A percentile compares a stretch with the other conserved stretches of the same genome.
These are phyloP conservation scores for Phaedon cochleariae DNA, from an alignment of 2,888 invertebrate species.

Conservation along the genomic window DNA sequence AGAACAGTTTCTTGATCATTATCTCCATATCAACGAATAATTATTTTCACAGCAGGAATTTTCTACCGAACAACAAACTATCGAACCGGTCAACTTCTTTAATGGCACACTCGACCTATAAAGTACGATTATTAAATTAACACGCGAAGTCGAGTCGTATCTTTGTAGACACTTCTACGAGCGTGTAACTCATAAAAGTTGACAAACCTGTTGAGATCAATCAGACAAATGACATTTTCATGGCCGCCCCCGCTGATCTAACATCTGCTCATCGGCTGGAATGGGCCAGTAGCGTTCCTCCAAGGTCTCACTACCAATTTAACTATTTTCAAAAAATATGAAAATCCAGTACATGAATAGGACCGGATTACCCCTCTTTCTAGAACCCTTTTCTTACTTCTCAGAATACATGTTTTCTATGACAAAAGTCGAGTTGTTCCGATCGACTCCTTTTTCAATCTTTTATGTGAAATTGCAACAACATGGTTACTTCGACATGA, in stretches of 20 bases:
- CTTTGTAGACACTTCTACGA: conserved; percentile 16
- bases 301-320: neutral
- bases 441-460: too few species aligned
- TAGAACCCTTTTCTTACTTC: too few species aligned
- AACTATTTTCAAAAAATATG: neutral
- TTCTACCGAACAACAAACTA: neutral
- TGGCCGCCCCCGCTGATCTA: conserved; percentile 40
- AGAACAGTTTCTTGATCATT: neutral
- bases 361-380: too few species aligned
- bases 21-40: neutral
- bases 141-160: conserved; percentile 5
- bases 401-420: too few species aligned
- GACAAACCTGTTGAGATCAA: conserved; percentile 39
- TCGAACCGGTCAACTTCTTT: neutral
- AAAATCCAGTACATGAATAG: too few species aligned
- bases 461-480: too few species aligned
- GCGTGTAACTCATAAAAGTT: conserved; percentile 32
- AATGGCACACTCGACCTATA: conserved; percentile 1
- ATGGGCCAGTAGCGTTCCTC: conserved; percentile 16
- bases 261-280: conserved; percentile 30
- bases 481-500: too few species aligned
- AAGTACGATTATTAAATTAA: conserved; percentile 22
- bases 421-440: too few species aligned
- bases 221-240: conserved; percentile 35
- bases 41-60: neutral